Percentiles rank a stretch among this genome's conserved stretches.
These are phyloP conservation scores for Hippasteria phrygiana DNA, from an alignment of 53 echinoderm and acorn worm species.

Conservation along the genomic window DNA sequence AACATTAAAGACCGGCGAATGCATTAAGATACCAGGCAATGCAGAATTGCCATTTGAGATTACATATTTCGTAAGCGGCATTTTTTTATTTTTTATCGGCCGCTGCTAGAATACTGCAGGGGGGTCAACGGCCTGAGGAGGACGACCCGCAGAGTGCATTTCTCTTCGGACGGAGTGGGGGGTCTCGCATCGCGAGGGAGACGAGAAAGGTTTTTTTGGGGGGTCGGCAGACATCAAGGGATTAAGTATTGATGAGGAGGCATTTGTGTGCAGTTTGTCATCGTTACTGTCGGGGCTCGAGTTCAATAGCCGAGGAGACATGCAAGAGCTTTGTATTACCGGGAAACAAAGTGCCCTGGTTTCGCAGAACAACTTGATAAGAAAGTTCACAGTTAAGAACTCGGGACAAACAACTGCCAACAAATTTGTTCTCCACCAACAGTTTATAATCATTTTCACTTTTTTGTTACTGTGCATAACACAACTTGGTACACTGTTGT, in stretches of 20 bases:
- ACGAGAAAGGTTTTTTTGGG: neutral
- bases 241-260: neutral
- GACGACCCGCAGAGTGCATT: neutral
- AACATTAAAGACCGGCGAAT: neutral
- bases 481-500: too few species aligned
- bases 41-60: neutral
- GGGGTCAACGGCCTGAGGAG: conserved; percentile 1
- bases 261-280: conserved; percentile 16
- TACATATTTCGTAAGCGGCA: neutral
- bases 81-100: neutral
- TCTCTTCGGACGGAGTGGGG: neutral
- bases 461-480: too few species aligned
- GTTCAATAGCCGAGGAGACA: neutral
- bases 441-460: too few species aligned
- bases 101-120: neutral
- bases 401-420: too few species aligned
- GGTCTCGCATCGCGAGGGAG: neutral
- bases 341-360: neutral
- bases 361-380: too few species aligned
- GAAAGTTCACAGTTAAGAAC: too few species aligned
- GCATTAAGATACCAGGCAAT: neutral
- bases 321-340: neutral
- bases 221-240: neutral
- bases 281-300: neutral
- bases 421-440: too few species aligned